Conservation (phyloP, 2,888 invertebrate species). For the Tipula helvola region DNA sequence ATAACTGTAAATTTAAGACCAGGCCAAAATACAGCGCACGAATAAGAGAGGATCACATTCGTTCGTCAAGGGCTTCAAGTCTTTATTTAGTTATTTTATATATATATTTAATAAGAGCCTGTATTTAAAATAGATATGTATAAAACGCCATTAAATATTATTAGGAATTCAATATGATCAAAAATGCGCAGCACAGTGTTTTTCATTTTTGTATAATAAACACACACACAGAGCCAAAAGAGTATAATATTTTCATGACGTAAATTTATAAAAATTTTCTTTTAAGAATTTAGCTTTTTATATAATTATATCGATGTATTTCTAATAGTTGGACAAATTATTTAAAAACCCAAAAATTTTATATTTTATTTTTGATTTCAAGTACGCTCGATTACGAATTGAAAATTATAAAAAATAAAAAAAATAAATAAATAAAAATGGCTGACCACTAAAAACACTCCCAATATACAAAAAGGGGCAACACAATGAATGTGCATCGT, state of each 20-base stretch:
- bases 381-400: background rate
- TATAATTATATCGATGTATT: background rate
- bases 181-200: background rate
- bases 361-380: background rate
- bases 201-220: background rate
- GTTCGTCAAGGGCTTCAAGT: background rate
- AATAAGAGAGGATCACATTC: background rate
- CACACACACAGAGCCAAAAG: background rate
- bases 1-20: background rate
- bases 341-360: background rate
- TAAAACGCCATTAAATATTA: background rate
- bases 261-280: background rate
- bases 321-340: background rate
- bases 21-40: background rate
- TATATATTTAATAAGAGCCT: background rate
- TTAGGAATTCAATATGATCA: background rate
- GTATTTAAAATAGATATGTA: background rate
- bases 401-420: background rate
- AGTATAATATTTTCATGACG: background rate
- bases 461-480: conserved; percentile 5
- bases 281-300: background rate
- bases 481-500: background rate
- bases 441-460: conserved; percentile 8
- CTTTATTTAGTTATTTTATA: too few relatives aligned
- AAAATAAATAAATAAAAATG: conserved; percentile 7